Conservation (phyloP, 2,888 invertebrate genomes). For the Cephalotes varians region DNA sequence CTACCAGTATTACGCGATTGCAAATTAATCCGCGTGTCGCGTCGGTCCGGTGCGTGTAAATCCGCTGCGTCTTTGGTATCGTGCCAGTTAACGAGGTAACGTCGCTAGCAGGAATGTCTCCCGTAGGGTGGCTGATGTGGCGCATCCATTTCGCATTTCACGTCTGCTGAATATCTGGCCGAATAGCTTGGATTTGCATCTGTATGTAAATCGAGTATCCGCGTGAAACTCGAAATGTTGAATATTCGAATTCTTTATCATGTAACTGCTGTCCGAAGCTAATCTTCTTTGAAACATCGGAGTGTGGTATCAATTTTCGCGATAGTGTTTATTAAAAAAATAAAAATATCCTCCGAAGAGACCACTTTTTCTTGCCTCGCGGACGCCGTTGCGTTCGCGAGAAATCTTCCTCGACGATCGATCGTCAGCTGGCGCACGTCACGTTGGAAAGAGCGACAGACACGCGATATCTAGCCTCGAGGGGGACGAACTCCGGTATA, state of each 20-base stretch:
- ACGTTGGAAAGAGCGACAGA: conserved; percentile 52
- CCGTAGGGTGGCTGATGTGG: conserved; percentile 21
- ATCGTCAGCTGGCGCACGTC: conserved; percentile 41
- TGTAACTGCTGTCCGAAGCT: not conserved
- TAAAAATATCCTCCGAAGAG: not conserved
- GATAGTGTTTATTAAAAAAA: not conserved
- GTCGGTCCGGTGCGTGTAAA: conserved; percentile 16
- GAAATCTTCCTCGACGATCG: conserved; percentile 44
- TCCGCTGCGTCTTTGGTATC: conserved; percentile 37
- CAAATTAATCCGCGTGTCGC: conserved; percentile 40
- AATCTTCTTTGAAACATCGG: not conserved
- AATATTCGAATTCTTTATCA: not conserved
- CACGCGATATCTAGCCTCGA: conserved; percentile 56
- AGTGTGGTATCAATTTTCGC: conserved; percentile 1
- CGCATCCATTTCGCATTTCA: conserved; percentile 35
- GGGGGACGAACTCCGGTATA: conserved; percentile 38
- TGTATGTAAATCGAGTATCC: conserved; percentile 8
- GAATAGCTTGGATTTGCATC: not conserved
- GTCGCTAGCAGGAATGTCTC: conserved; percentile 33
- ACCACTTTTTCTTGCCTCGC: not conserved
- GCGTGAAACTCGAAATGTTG: not conserved
- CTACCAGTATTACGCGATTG: not conserved
- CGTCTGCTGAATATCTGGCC: conserved; percentile 10
- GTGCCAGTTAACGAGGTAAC: conserved; percentile 40
- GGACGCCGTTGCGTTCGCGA: conserved; percentile 7